Evolutionary conservation across 1,140 invertebrate genomes (phyloP).

Genomic region (Drosophila insularis): DNA sequence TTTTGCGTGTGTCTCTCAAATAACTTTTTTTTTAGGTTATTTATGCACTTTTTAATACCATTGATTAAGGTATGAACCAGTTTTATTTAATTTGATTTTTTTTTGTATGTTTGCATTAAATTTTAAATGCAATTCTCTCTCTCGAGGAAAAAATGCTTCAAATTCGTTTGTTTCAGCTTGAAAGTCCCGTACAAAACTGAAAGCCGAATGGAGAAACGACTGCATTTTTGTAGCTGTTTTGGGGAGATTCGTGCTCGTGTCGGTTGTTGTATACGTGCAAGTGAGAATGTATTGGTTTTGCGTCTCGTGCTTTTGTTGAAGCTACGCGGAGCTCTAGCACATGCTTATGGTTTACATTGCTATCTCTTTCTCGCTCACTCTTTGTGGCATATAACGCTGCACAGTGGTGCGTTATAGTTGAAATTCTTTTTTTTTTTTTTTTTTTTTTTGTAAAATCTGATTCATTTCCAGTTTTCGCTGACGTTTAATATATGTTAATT

Average conservation of each 20-base stretch:
- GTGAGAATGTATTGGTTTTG: constrained; percentile 39
- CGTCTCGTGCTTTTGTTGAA: constrained; percentile 57
- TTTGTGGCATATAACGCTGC: constrained; percentile 14
- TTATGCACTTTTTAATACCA: constrained; percentile 52
- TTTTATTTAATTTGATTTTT: constrained; percentile 29
- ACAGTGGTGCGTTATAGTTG: constrained; percentile 39
- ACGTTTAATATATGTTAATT: constrained; percentile 53
- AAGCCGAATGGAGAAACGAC: constrained; percentile 59
- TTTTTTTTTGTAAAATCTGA: constrained; percentile 45
- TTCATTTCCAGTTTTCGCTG: constrained; percentile 38
- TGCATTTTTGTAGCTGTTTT: constrained; percentile 71
- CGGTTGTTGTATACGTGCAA: constrained; percentile 11
- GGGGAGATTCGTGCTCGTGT: constrained; percentile 10
- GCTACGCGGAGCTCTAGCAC: constrained; percentile 23
- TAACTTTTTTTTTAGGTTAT: constrained; percentile 34
- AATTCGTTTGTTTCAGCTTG: constrained; percentile 46
- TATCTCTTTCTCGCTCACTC: constrained; percentile 19
- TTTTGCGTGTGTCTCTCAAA: constrained; percentile 29
- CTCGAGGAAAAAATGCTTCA: constrained; percentile 18
- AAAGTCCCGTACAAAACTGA: constrained; percentile 63
- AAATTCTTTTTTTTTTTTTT: constrained; percentile 46
- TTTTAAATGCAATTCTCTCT: constrained; percentile 39
- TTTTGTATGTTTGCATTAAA: constrained; percentile 48
- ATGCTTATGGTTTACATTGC: constrained; percentile 20
- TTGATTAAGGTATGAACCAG: constrained; percentile 52